Evolutionary conservation across 2,113 vertebrate genomes (phyloP), one percentile per base, ranked within the genome.

Genomic region (Scolopax mira): DNA sequence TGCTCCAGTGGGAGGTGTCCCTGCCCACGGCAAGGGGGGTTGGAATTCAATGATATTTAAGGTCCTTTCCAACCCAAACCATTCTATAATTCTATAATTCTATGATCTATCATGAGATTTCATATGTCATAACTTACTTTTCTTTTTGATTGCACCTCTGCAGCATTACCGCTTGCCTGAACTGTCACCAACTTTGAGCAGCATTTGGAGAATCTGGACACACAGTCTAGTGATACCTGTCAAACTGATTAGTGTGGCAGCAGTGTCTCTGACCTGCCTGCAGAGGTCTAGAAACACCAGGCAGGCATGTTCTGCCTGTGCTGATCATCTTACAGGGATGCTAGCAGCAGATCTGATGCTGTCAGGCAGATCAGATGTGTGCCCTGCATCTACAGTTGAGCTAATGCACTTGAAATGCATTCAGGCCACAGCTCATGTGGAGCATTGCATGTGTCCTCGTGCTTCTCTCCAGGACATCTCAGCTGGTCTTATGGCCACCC

Each of bases 391-490:
- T 42, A 3, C 37, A 17, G 12, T 1, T 30, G 27, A 62, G 49
- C 30, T 35, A 17, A 41, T 2, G 12, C 13, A 4, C 48, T 51
- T 57, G 48, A 74, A 77, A 69, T 11, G 35, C 27, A 10, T n/a
- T 62, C 23, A 52, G 60, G 30, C 37, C 85, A 62, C 37, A 62
- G 58, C 33, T 78, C 33, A 3, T 13, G 33, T 1, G 1, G 4
- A 1, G 3, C 31, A 7, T 37, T 5, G 0, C 9, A 17, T 1
- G 0, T 30, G 13, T 11, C 71, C 28, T 58, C 2, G 0, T 10
- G 37, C 41, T 46, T 64, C 62, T 35, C 60, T 55, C 48, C 48
- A 42, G 51, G 52, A 31, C 30, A 42, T 75, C 33, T 57, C 1
- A 0, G 6, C 25, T 35, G 30, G 35, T 60, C 31, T 74, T 37